phyloP scores from a whole-genome alignment of 1,140 invertebrate genomes.

The Calycopis cecrops region DNA sequence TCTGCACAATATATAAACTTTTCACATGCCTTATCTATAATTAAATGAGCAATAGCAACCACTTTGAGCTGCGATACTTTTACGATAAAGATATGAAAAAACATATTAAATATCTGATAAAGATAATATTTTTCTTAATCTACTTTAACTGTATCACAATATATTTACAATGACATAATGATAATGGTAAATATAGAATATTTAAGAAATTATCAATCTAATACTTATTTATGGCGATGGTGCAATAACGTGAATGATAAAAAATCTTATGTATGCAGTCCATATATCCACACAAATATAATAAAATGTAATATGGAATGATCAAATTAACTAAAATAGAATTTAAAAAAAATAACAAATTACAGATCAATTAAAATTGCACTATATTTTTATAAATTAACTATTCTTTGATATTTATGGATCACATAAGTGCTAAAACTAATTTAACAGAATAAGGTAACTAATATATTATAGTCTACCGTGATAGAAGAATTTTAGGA shows the following conservation, averaged over 20 bases:
- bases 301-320: conserved; percentile 43
- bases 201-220: background rate
- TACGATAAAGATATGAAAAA: conserved; percentile 4
- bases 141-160: background rate
- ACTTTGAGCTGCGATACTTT: conserved; percentile 6
- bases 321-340: conserved; percentile 52
- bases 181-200: conserved; percentile 1
- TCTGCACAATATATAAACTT: background rate
- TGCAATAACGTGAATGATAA: conserved; percentile 1
- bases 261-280: conserved; percentile 1
- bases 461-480: conserved; percentile 6
- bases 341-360: conserved; percentile 57
- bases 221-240: conserved; percentile 9
- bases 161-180: conserved; percentile 7
- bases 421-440: conserved; percentile 13
- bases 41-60: conserved; percentile 10
- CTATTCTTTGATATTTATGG: conserved; percentile 35
- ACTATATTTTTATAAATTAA: conserved; percentile 35
- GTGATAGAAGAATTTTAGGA: conserved; percentile 2
- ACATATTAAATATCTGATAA: conserved; percentile 3
- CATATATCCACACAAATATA: conserved; percentile 2
- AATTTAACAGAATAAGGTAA: conserved; percentile 13
- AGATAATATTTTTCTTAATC: conserved; percentile 5
- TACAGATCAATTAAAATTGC: conserved; percentile 60
- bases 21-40: background rate